A percentile compares a stretch with the other conserved stretches of the same genome.
These are phyloP conservation scores for Anser brachyrhynchus DNA, from an alignment of 2,113 vertebrate genomes.

Conservation along the genomic window DNA sequence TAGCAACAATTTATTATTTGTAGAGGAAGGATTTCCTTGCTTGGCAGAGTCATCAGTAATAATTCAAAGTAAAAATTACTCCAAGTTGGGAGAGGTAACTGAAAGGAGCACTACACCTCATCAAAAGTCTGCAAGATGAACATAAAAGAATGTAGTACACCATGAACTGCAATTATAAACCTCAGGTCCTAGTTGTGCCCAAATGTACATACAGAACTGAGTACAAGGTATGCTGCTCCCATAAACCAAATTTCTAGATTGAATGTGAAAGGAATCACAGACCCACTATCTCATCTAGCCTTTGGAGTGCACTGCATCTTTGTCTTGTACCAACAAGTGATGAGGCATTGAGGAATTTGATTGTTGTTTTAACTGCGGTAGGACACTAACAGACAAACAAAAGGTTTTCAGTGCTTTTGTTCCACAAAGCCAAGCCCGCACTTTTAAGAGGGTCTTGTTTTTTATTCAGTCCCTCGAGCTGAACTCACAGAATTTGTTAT, in stretches of 20 bases:
- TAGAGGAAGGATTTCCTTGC: not conserved
- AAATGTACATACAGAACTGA: not conserved
- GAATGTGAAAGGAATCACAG: not conserved
- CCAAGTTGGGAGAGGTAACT: not conserved
- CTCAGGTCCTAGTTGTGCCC: not conserved
- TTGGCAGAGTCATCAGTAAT: not conserved
- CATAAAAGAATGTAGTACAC: not conserved
- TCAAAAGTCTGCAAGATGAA: not conserved
- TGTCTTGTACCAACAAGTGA: not conserved
- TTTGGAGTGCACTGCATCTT: not conserved
- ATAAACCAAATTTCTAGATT: not conserved
- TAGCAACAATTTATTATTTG: not conserved
- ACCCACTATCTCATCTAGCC: not conserved
- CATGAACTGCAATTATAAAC: not conserved
- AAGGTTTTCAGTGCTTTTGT: not conserved
- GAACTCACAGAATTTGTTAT: not conserved
- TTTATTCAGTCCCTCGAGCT: conserved; percentile 7
- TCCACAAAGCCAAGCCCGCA: not conserved
- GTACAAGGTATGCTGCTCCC: not conserved
- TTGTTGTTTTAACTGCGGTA: not conserved
- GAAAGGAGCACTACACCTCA: not conserved
- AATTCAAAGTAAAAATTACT: not conserved
- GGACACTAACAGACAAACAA: not conserved
- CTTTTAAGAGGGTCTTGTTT: not conserved
- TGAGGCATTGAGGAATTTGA: not conserved